phyloP scores from a whole-genome alignment of 2,797 vertebrate species.

The Tolypeutes matacus region DNA sequence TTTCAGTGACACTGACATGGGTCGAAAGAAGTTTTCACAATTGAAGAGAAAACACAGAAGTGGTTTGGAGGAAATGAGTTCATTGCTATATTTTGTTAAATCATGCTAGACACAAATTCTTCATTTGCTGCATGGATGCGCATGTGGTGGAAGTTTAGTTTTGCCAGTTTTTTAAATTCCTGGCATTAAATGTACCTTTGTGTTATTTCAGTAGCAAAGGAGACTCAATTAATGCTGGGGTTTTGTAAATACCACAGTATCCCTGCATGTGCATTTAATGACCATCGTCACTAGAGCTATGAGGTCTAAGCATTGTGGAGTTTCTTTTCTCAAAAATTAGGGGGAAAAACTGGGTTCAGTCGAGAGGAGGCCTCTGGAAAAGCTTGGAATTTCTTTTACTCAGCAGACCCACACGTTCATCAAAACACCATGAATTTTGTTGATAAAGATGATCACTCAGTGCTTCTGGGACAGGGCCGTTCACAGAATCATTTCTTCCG shows the following conservation, averaged over 20 bases:
- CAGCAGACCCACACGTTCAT: not conserved
- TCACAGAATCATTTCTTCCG: not conserved
- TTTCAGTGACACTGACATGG: not conserved
- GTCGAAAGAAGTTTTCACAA: not conserved
- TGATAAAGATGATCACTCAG: not conserved
- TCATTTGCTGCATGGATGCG: not conserved
- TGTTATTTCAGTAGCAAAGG: not conserved
- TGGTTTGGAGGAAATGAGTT: not conserved
- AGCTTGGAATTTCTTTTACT: not conserved
- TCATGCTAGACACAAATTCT: not conserved
- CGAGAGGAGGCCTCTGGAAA: constrained; percentile 32
- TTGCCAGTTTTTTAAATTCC: not conserved
- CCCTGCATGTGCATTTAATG: not conserved
- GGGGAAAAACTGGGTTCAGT: constrained; percentile 7
- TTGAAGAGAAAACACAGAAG: not conserved
- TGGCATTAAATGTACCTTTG: not conserved
- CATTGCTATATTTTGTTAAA: not conserved
- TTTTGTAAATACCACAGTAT: not conserved
- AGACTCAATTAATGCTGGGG: not conserved
- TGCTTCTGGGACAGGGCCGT: not conserved
- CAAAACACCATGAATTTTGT: not conserved
- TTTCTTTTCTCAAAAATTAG: not conserved
- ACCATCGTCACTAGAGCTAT: not conserved
- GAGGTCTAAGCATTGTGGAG: not conserved
- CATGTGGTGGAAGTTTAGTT: not conserved